These are phyloP conservation scores for Pocillopora grandis DNA, from an alignment of 92 coral and sea anemone species.

Conservation along the genomic window DNA sequence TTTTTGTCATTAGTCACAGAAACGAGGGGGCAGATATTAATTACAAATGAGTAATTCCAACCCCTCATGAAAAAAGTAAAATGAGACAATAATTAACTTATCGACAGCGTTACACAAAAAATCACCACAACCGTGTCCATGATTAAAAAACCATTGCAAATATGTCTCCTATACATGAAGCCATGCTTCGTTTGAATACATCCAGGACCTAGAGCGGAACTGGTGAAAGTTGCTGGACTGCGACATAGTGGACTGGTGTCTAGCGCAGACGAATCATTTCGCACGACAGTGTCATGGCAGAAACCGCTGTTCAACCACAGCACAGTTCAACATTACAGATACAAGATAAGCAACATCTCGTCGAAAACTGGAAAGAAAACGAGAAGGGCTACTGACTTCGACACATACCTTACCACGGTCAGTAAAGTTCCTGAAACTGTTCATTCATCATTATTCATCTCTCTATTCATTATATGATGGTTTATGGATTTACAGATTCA, in stretches of 20 bases:
- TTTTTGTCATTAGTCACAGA: too few relatives aligned
- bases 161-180: neutral
- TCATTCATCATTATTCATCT: neutral
- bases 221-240: conserved; percentile 28
- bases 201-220: conserved; percentile 25
- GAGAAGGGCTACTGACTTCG: conserved; percentile 19
- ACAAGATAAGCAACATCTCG: neutral
- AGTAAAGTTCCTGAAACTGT: neutral
- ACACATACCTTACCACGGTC: conserved; percentile 15
- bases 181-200: neutral
- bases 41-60: neutral
- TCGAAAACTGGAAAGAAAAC: neutral
- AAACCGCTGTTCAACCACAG: conserved; percentile 51
- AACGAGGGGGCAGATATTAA: too few relatives aligned
- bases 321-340: conserved; percentile 20
- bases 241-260: conserved; percentile 1
- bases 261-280: conserved; percentile 12
- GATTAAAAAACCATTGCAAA: neutral
- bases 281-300: conserved; percentile 22
- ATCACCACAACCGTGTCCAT: too few relatives aligned
- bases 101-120: neutral
- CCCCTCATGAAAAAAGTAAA: neutral
- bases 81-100: neutral
- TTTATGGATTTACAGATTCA: too few relatives aligned
- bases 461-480: too few relatives aligned